These are phyloP conservation scores for Aporophyla lueneburgensis DNA, from an alignment of 2,888 invertebrate genomes.

Conservation along the genomic window DNA sequence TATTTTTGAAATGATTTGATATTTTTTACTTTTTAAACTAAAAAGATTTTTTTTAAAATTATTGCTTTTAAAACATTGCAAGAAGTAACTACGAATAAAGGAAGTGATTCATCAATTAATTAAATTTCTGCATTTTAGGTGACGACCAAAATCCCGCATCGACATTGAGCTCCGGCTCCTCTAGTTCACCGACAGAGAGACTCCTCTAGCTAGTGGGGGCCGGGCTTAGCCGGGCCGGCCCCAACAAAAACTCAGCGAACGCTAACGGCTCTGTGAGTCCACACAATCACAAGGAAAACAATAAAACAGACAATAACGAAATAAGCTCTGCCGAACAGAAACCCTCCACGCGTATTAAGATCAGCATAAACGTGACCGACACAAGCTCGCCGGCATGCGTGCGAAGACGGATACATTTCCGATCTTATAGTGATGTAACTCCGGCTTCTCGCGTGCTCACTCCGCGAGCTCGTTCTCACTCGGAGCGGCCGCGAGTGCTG, in stretches of 20 bases:
- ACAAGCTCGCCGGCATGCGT: constrained; percentile 84
- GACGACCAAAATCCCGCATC: constrained; percentile 90
- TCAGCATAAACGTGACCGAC: constrained; percentile 87
- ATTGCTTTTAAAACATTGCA: constrained; percentile 5
- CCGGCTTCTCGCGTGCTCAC: constrained; percentile 81
- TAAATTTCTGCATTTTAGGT: constrained; percentile 74
- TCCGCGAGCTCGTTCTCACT: constrained; percentile 85
- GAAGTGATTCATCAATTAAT: background rate
- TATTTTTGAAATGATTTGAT: too few species aligned
- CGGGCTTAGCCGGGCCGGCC: constrained; percentile 91
- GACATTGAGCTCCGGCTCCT: constrained; percentile 92
- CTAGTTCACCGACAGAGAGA: constrained; percentile 94
- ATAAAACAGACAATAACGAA: constrained; percentile 74
- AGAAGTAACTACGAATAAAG: background rate
- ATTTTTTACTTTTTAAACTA: too few species aligned
- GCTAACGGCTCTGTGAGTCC: constrained; percentile 77
- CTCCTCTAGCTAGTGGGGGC: constrained; percentile 94
- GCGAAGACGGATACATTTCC: constrained; percentile 86
- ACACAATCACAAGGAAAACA: constrained; percentile 72
- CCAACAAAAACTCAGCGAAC: constrained; percentile 83
- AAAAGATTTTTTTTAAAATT: too few species aligned
- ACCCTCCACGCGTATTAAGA: constrained; percentile 75
- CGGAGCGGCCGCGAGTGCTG: constrained; percentile 81
- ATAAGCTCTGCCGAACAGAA: constrained; percentile 63
- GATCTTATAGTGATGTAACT: constrained; percentile 88